A percentile compares a stretch with the other conserved stretches of the same genome.
phyloP scores from a whole-genome alignment of 2,797 vertebrate species.

The Gallirallus australis region DNA sequence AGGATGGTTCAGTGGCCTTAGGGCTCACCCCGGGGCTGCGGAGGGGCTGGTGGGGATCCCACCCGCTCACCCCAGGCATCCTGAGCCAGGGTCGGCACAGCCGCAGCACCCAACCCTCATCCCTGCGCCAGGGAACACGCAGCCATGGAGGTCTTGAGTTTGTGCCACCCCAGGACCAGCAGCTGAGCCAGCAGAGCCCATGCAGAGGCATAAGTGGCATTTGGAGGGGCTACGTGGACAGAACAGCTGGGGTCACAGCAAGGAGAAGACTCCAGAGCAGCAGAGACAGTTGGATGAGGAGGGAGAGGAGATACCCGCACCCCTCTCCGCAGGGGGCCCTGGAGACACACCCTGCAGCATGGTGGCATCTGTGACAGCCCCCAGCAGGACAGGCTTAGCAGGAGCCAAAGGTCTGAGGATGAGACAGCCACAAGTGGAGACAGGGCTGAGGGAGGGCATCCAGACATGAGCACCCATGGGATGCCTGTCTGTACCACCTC shows the following conservation, averaged over 20 bases:
- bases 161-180: too few species aligned
- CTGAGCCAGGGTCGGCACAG: rapidly evolving
- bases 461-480: neutral
- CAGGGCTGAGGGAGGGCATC: neutral
- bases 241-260: neutral
- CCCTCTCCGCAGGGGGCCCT: neutral
- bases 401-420: neutral
- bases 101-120: neutral
- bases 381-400: neutral
- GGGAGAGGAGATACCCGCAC: neutral
- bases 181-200: neutral
- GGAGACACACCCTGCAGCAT: rapidly evolving
- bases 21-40: neutral
- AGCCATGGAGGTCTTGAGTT: neutral
- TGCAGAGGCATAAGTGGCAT: rapidly evolving
- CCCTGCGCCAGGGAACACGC: rapidly evolving
- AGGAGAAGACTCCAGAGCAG: neutral
- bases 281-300: neutral
- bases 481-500: neutral
- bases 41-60: rapidly evolving
- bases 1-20: neutral
- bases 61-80: neutral
- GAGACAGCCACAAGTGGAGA: neutral
- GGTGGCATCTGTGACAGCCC: neutral
- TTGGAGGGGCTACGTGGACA: neutral